Conservation (phyloP, 2,888 invertebrate species). For the Archaeoteleia sp. region DNA sequence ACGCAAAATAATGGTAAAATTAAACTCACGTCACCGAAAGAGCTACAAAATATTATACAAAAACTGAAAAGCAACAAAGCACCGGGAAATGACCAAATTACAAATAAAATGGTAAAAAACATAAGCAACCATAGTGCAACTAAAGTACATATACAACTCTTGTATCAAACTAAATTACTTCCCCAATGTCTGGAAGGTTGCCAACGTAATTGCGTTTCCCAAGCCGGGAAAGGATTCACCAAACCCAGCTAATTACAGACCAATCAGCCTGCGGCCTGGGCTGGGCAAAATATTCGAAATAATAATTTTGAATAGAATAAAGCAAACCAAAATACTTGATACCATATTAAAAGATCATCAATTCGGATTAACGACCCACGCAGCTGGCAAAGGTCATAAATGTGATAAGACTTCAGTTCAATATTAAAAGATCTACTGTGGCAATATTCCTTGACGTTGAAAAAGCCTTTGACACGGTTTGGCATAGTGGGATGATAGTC, state of each 20-base stretch:
- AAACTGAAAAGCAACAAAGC: slow-evolving; percentile 21
- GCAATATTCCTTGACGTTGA: slow-evolving; percentile 59
- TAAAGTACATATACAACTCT: slow-evolving; percentile 12
- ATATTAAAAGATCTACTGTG: slow-evolving; percentile 54
- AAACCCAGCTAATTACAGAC: slow-evolving; percentile 6
- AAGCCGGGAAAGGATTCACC: slow-evolving; percentile 17
- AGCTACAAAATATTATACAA: no score
- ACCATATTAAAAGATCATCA: slow-evolving; percentile 43
- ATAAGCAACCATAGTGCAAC: not conserved
- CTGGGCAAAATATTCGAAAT: no score
- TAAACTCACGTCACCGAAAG: no score
- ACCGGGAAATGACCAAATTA: slow-evolving; percentile 4
- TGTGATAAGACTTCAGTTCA: slow-evolving; percentile 54
- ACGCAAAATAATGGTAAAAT: no score
- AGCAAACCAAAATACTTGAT: not conserved
- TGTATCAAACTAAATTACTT: slow-evolving; percentile 19
- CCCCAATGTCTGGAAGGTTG: slow-evolving; percentile 21
- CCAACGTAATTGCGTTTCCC: slow-evolving; percentile 5
- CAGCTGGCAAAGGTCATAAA: slow-evolving; percentile 47
- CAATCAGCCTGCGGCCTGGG: slow-evolving; percentile 19
- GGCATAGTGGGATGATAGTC: slow-evolving; percentile 60
- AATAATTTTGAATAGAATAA: no score
- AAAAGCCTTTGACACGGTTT: slow-evolving; percentile 50
- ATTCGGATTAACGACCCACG: slow-evolving; percentile 63
- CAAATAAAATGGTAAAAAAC: slow-evolving; percentile 15